Conservation (phyloP, 2,113 vertebrate species). For the Orycteropus afer region DNA sequence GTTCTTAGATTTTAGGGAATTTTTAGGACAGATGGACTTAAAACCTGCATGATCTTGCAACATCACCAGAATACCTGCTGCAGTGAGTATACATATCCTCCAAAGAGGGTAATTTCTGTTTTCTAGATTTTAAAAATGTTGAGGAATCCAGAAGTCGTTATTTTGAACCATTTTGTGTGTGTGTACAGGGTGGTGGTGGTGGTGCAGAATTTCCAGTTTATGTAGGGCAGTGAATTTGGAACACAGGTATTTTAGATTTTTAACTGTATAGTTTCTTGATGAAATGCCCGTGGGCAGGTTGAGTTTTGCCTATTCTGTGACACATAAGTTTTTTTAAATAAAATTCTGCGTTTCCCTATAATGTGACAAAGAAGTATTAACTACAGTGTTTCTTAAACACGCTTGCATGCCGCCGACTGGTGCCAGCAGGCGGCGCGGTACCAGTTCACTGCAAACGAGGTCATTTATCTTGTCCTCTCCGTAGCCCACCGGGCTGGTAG, state of each 20-base stretch:
- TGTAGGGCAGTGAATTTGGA: background rate
- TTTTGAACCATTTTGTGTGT: background rate
- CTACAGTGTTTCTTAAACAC: background rate
- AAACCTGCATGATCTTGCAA: background rate
- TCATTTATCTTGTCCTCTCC: background rate
- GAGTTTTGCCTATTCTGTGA: background rate
- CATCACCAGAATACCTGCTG: background rate
- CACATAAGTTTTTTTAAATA: background rate
- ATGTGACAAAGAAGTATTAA: background rate
- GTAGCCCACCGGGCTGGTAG: background rate
- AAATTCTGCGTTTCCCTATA: background rate
- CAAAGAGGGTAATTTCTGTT: background rate
- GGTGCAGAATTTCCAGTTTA: background rate
- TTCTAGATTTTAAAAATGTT: background rate
- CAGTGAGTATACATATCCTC: conserved; percentile 27
- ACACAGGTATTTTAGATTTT: background rate
- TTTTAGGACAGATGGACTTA: conserved; percentile 17
- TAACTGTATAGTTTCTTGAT: background rate
- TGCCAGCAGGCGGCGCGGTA: background rate
- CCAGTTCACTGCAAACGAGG: background rate
- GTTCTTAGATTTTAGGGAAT: background rate
- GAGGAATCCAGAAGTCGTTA: background rate
- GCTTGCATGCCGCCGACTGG: background rate
- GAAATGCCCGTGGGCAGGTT: background rate
- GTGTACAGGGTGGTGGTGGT: background rate